Percentiles rank a stretch among this genome's conserved stretches.
Evolutionary conservation across 2,888 invertebrate species (phyloP).

Genomic region (Encarsia formosa): DNA sequence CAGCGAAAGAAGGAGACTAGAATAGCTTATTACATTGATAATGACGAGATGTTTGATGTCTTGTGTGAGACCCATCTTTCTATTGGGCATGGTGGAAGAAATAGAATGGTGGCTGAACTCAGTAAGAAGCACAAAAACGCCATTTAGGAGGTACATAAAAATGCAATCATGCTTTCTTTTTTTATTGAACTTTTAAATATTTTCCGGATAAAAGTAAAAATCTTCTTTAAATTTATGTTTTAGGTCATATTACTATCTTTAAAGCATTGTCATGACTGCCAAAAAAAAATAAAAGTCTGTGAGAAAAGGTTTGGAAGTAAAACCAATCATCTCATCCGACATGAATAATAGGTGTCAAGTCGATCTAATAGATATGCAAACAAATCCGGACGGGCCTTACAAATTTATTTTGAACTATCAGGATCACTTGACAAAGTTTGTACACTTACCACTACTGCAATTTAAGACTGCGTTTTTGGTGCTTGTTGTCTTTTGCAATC

Average conservation of each 20-base stretch:
- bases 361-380: conserved; percentile 34
- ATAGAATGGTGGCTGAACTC: conserved; percentile 36
- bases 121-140: conserved; percentile 38
- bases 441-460: background rate
- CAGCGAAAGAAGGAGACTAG: background rate
- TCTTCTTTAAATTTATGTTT: conserved; percentile 37
- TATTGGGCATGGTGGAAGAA: conserved; percentile 37
- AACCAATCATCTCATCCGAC: conserved; percentile 22
- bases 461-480: background rate
- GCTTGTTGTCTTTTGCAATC: background rate
- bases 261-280: conserved; percentile 32
- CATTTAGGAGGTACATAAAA: too few species aligned
- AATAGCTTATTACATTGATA: conserved; percentile 31
- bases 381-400: conserved; percentile 29
- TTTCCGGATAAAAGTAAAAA: too few species aligned
- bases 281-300: conserved; percentile 28
- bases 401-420: conserved; percentile 32
- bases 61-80: conserved; percentile 34
- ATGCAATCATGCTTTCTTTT: too few species aligned
- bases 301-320: conserved; percentile 32
- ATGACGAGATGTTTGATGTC: conserved; percentile 35
- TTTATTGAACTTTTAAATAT: too few species aligned
- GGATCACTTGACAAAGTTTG: conserved; percentile 32
- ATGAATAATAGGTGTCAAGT: conserved; percentile 29
- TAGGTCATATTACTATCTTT: conserved; percentile 34